Base-by-base conservation (phyloP, 2,113 vertebrate species). In the Scolopax mira region DNA sequence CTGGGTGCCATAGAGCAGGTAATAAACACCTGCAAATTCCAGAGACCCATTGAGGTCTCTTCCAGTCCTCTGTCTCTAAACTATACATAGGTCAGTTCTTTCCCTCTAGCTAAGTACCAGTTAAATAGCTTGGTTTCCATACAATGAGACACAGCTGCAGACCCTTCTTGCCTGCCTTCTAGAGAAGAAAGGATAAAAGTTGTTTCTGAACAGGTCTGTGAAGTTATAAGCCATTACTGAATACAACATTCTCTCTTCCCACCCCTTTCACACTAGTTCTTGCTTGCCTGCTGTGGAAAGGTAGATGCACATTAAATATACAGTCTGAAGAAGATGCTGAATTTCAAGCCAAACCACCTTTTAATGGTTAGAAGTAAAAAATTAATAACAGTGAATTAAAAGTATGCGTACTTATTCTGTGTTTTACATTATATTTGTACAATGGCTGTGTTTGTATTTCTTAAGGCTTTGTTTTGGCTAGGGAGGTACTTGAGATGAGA, bases 271-370 rank as follows among this genome's bases (percentile, higher is more conserved):
- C 57, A 49, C 95, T 85, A 87, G 93, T 78, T 92, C 92, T 94
- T 95, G 77, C 88, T 94, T 89, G 84, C 54, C 90, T 92, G 6
- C n/a, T 30, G 17, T 25, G 85, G 73, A 91, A 94, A 96, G 79
- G 37, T 78, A 88, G 41, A 52, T 77, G 51, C 86, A 73, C 64
- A 64, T 88, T 93, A 90, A 92, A 93, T 57, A 75, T 28, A 70
- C 10, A 75, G 42, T 33, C 30, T 49, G 44, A 31, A 64, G 62
- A 52, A 55, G 57, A 80, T 85, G 69, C 65, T 85, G 94, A 82
- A 77, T 95, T 96, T 95, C 93, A 96, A 89, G 93, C 77, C 84
- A 83, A 91, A 75, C 75, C 66, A 81, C 58, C 51, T 86, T 83
- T 67, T 58, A 39, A 79, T 84, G 49, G 54, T 84, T 94, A 90